A percentile compares a stretch with the other conserved stretches of the same genome.
phyloP scores from a whole-genome alignment of 2,797 vertebrate species.

The Malurus splendens region DNA sequence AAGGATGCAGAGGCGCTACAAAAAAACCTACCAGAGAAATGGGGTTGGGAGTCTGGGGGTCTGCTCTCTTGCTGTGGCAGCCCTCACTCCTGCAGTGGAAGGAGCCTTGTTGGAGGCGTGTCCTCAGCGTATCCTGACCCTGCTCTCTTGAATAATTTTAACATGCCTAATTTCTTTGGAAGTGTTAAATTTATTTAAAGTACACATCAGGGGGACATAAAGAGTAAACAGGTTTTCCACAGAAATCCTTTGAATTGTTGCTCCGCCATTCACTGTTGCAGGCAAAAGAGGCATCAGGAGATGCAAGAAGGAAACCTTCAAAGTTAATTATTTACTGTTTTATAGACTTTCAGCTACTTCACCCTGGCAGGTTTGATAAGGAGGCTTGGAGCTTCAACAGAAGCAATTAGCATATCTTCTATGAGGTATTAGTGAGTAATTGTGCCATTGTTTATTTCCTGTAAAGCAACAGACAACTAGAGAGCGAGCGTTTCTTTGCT shows the following conservation, averaged over 20 bases:
- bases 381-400: neutral
- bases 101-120: neutral
- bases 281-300: neutral
- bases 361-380: constrained; percentile 19
- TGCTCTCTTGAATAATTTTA: neutral
- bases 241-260: neutral
- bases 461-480: neutral
- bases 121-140: neutral
- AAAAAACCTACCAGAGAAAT: neutral
- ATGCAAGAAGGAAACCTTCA: neutral
- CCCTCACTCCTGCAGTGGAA: rapidly evolving
- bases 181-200: neutral
- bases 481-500: neutral
- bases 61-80: rapidly evolving
- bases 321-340: neutral
- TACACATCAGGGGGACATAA: rapidly evolving
- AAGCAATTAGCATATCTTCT: neutral
- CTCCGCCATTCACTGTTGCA: neutral
- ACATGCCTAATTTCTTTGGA: neutral
- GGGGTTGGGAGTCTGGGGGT: neutral
- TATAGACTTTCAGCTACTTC: neutral
- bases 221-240: neutral
- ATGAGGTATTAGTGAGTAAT: neutral
- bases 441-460: neutral
- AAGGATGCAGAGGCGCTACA: neutral